These are phyloP conservation scores for Clytia hemisphaerica DNA, from an alignment of 30 jellyfish, hydroid and myxozoan genomes.

Conservation along the genomic window DNA sequence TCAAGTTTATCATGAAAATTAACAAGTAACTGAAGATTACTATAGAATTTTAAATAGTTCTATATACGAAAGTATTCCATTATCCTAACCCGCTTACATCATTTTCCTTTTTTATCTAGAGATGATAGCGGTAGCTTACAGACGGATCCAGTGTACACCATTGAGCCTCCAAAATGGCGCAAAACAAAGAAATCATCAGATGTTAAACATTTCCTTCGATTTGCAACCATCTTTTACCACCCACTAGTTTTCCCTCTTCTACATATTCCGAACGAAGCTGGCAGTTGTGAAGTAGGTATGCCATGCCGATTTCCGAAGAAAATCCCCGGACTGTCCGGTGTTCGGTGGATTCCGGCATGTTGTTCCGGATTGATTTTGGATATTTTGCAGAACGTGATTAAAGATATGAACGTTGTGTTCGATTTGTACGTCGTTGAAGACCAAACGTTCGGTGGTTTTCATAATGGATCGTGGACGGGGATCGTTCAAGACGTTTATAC, in stretches of 20 bases:
- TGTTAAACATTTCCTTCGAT: neutral
- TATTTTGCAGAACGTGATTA: neutral
- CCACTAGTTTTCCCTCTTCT: conserved; percentile 9
- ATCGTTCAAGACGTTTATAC: conserved; percentile 9
- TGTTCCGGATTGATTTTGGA: conserved; percentile 6
- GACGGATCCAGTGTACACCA: no score
- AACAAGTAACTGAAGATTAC: no score
- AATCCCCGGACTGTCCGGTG: neutral
- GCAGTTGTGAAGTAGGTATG: conserved; percentile 7
- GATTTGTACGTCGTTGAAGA: conserved; percentile 16
- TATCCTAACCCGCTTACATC: no score
- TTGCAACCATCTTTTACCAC: conserved; percentile 2
- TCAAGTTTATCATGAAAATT: no score
- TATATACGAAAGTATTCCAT: no score
- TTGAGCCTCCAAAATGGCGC: no score
- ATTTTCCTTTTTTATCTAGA: no score
- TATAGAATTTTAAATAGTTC: no score
- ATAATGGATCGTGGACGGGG: conserved; percentile 16
- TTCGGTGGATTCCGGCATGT: neutral
- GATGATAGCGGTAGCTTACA: no score
- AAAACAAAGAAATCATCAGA: no score
- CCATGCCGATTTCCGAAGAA: neutral
- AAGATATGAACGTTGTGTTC: neutral
- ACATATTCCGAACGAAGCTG: neutral
- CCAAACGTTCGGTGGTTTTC: conserved; percentile 5